These are phyloP conservation scores for Oscheius sp. DNA, from an alignment of 1,140 invertebrate genomes.

Conservation along the genomic window DNA sequence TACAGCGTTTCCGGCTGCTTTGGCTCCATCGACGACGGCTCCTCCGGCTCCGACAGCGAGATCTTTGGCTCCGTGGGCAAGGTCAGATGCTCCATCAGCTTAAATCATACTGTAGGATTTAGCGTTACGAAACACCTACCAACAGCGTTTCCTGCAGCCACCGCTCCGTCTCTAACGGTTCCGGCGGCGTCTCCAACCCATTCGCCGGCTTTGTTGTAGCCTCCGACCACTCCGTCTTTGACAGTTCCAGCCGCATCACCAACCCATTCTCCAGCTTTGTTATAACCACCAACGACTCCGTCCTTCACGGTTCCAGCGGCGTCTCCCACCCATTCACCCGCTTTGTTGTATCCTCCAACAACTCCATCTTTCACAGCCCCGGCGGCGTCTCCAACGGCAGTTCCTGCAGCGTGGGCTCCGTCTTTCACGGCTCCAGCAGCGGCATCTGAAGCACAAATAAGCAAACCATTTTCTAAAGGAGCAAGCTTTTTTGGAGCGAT, in stretches of 20 bases:
- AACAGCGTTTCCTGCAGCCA: slow-evolving; percentile 16
- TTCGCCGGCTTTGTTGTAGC: neutral
- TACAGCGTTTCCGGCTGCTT: slow-evolving; percentile 8
- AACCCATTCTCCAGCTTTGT: neutral
- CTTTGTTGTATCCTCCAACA: neutral
- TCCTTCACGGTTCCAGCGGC: slow-evolving; percentile 3
- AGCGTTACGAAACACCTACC: neutral
- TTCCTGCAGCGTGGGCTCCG: neutral
- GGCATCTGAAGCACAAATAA: no score
- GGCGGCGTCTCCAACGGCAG: neutral
- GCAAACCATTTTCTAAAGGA: no score
- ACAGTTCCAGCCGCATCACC: neutral
- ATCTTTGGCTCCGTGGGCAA: neutral
- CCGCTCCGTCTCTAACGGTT: neutral
- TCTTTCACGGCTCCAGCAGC: neutral
- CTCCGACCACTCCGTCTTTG: neutral
- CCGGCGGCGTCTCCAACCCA: slow-evolving; percentile 14
- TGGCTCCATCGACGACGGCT: neutral
- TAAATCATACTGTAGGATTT: no score
- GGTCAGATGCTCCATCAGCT: no score
- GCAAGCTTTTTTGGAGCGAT: no score
- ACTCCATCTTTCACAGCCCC: neutral
- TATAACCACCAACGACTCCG: neutral
- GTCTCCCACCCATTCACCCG: neutral
- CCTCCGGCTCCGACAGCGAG: neutral